A percentile compares a stretch with the other conserved stretches of the same genome.
Evolutionary conservation across 2,888 invertebrate species (phyloP).

Genomic region (Polyommatus iphigenia): DNA sequence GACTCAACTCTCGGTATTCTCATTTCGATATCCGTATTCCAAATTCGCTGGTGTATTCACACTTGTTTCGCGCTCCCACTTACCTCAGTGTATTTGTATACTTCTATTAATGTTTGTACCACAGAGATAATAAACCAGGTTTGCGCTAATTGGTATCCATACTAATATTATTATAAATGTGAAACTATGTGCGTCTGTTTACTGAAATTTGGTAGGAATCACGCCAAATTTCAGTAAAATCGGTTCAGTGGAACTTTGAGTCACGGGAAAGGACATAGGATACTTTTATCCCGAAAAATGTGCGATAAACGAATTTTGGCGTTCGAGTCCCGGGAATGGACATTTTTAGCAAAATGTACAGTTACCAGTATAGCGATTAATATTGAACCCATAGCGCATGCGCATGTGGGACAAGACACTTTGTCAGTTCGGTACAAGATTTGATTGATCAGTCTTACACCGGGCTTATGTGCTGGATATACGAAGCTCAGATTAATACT

Average conservation of each 20-base stretch:
- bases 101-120: not conserved
- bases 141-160: not conserved
- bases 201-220: too few species aligned
- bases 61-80: not conserved
- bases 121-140: too few species aligned
- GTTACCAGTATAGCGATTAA: not conserved
- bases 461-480: not conserved
- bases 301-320: too few species aligned
- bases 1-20: not conserved
- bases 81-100: not conserved
- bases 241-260: too few species aligned
- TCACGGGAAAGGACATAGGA: too few species aligned
- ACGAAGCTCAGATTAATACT: not conserved
- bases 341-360: not conserved
- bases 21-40: not conserved
- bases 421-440: conserved; percentile 3
- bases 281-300: too few species aligned
- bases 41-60: not conserved
- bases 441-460: conserved; percentile 7
- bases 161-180: not conserved
- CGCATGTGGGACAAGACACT: not conserved
- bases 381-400: too few species aligned
- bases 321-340: not conserved
- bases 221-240: too few species aligned
- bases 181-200: too few species aligned